Base-by-base conservation (phyloP, 2,888 invertebrate species). In the Athalia cordata region DNA sequence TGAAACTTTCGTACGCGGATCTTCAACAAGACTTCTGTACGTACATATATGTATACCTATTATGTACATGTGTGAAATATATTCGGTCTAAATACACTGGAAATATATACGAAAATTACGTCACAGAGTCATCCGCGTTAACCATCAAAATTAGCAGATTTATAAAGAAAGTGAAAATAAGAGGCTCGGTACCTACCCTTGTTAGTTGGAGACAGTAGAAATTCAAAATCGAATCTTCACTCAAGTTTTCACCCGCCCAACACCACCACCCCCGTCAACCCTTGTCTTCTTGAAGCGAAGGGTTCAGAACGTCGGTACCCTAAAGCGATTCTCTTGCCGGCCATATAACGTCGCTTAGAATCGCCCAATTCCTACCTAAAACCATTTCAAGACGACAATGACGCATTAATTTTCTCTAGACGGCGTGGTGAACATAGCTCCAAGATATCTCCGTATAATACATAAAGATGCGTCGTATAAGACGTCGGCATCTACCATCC, bases 211-310 rank as follows among this genome's bases (percentile, higher is more conserved):
- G 29, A 15, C 47, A 45, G 9, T n/a, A 4, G 47, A 47, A 13
- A 72, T 59, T 49, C 49, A 62, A 59, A 62, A 75, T 62, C 75
- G 75, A 61, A 75, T 75, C 61, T 75, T 49, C 45, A 62, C 50
- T 15, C 62, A 13, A 62, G n/a, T 5, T 13, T 57, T 29, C 29
- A 29, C 29, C 29, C 29, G 2, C 29, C 59, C n/a, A 5, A 5
- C 7, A 68, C 62, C n/a, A n/a, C 45, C n/a, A 75, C 75, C 75
- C 62, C 6, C 75, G 75, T 75, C 75, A 75, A 75, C 75, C 75
- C 75, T 62, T 52, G 75, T 75, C 75, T 62, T 8, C 50, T 50
- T 55, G 49, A 29, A 50, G 43, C 75, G 75, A 75, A 75, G 75
- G 62, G 29, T 45, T 62, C 13, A 29, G 29, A 29, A 29, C 29